These are phyloP conservation scores for Lasioglossum zephyrum DNA, from an alignment of 2,888 invertebrate genomes.

Conservation along the genomic window DNA sequence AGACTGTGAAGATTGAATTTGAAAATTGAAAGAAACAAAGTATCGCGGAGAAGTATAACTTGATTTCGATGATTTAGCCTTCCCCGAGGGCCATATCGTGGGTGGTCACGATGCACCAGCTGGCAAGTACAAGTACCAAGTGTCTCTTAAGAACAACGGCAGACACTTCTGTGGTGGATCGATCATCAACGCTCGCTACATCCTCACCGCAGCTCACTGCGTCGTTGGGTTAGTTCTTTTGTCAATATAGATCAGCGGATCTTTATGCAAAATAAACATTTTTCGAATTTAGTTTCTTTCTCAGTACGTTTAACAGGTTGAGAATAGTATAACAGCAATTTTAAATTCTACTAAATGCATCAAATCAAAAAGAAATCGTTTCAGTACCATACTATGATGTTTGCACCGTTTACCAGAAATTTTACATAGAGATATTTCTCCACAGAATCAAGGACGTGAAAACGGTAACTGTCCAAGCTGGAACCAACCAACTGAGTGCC, in stretches of 20 bases:
- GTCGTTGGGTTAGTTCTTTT: conserved; percentile 82
- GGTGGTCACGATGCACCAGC: conserved; percentile 86
- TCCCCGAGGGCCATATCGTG: conserved; percentile 67
- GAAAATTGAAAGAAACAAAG: background rate
- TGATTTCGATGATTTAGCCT: conserved; percentile 38
- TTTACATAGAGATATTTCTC: background rate
- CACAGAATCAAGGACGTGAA: background rate
- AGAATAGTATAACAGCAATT: no score
- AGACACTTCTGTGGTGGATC: conserved; percentile 87
- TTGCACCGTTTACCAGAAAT: background rate
- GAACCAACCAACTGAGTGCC: conserved; percentile 50
- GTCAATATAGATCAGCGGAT: background rate
- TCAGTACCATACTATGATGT: background rate
- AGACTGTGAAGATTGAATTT: background rate
- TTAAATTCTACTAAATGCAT: no score
- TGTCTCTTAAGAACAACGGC: conserved; percentile 84
- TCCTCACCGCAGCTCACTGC: conserved; percentile 86
- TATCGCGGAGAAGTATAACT: background rate
- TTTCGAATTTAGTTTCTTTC: no score
- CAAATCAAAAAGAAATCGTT: background rate
- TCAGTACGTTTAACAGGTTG: no score
- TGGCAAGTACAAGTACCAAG: conserved; percentile 86
- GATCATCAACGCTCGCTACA: conserved; percentile 85
- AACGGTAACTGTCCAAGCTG: conserved; percentile 39
- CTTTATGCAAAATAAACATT: no score